Evolutionary conservation across 2,113 vertebrate genomes (phyloP).

Genomic region (Lycocorax pyrrhopterus): DNA sequence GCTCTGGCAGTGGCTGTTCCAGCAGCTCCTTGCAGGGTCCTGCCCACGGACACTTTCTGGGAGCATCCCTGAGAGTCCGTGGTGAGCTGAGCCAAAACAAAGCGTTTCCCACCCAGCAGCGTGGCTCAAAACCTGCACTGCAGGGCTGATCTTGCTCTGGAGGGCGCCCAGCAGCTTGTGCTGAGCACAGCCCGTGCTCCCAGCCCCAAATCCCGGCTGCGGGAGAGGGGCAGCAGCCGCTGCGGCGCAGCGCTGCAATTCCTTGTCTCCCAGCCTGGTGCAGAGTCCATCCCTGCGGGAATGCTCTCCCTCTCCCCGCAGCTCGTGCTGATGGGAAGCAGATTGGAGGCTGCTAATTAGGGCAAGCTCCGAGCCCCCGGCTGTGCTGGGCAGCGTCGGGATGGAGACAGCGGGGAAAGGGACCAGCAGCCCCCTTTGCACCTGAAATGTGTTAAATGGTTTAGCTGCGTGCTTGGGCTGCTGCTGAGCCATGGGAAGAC

Average conservation of each 20-base stretch:
- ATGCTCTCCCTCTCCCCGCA: background rate
- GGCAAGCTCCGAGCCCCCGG: background rate
- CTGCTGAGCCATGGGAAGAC: background rate
- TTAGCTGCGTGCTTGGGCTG: background rate
- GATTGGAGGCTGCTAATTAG: background rate
- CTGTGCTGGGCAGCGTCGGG: fast-evolving
- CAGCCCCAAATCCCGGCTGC: background rate
- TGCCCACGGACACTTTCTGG: background rate
- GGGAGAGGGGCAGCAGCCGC: background rate
- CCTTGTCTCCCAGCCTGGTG: background rate
- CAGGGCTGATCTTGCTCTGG: background rate
- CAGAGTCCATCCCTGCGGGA: background rate
- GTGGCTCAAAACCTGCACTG: fast-evolving
- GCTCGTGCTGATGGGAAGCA: background rate
- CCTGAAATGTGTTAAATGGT: background rate
- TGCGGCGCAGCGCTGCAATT: background rate
- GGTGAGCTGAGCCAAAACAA: background rate
- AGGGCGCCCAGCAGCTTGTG: background rate
- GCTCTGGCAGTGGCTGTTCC: background rate
- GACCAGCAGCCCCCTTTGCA: background rate
- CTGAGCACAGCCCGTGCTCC: background rate
- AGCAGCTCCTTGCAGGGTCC: background rate
- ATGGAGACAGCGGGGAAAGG: background rate
- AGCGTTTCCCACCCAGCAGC: background rate
- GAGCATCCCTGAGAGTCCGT: background rate